Conservation (phyloP, 2,888 invertebrate genomes). For the Papilio gigon region DNA sequence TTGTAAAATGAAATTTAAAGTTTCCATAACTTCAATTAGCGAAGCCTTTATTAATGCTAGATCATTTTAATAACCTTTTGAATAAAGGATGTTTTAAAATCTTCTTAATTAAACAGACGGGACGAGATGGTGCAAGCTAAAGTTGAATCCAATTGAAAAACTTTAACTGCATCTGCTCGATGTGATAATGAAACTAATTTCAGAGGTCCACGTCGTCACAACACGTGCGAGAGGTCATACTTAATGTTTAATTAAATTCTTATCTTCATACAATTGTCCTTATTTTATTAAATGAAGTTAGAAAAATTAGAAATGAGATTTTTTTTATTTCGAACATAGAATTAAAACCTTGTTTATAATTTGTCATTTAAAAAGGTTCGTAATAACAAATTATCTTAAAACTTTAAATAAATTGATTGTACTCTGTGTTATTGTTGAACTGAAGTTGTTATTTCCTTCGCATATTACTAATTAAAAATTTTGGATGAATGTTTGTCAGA, state of each 20-base stretch:
- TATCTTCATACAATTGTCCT: not conserved
- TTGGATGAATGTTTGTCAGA: no score
- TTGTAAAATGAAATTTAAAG: not conserved
- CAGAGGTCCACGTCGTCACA: slow-evolving; percentile 49
- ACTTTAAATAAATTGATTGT: no score
- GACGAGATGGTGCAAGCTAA: not conserved
- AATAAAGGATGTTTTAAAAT: slow-evolving; percentile 20
- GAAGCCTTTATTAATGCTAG: not conserved
- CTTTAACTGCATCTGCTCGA: slow-evolving; percentile 49
- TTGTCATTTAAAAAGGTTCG: no score
- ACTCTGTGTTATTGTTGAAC: no score
- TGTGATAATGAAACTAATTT: slow-evolving; percentile 62
- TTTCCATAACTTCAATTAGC: not conserved
- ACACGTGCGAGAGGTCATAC: not conserved
- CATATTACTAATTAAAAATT: no score
- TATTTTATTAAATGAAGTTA: not conserved
- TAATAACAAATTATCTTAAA: no score
- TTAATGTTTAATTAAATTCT: not conserved
- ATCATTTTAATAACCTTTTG: slow-evolving; percentile 14
- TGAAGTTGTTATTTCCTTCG: no score
- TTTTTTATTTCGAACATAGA: no score
- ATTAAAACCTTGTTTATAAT: no score
- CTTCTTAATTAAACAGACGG: slow-evolving; percentile 34
- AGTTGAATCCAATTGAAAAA: slow-evolving; percentile 42
- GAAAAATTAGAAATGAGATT: no score